phyloP scores from a whole-genome alignment of 2,797 vertebrate genomes.

The Epinephelus malabaricus region DNA sequence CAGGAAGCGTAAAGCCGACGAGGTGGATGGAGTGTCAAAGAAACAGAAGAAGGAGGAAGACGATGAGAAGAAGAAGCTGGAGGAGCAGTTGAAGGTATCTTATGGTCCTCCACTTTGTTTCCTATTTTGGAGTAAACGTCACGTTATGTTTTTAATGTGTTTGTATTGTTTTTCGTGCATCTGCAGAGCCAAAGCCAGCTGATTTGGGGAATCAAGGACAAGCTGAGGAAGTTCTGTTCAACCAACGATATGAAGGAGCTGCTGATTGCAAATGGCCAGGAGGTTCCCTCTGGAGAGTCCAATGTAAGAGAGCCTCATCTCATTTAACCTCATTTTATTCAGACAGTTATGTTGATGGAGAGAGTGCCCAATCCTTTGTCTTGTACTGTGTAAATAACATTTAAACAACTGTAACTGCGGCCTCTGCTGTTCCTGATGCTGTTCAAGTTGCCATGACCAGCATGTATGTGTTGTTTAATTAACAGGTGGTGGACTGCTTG shows the following conservation, averaged over 20 bases:
- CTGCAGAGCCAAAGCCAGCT: conserved; percentile 93
- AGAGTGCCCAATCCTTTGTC: background rate
- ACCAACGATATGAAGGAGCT: conserved; percentile 96
- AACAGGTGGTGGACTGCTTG: conserved; percentile 93
- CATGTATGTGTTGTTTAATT: conserved; percentile 11
- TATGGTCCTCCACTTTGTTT: background rate
- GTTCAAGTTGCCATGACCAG: background rate
- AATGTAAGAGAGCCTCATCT: conserved; percentile 86
- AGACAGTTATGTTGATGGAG: background rate
- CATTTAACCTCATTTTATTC: background rate
- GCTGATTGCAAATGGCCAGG: conserved; percentile 95
- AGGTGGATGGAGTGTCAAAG: conserved; percentile 86
- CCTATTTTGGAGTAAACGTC: background rate
- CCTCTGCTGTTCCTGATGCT: background rate
- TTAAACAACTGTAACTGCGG: background rate
- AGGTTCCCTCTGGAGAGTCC: conserved; percentile 95
- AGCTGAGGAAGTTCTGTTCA: conserved; percentile 93
- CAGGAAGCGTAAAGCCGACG: conserved; percentile 94
- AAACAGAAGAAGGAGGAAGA: conserved; percentile 94
- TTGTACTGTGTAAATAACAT: background rate
- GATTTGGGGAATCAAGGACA: conserved; percentile 97
- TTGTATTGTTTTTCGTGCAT: background rate
- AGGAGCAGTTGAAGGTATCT: conserved; percentile 92
- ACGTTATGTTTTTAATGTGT: background rate
- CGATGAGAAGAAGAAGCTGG: conserved; percentile 88